These are phyloP conservation scores for Allygus modestus DNA, from an alignment of 2,888 invertebrate genomes.

Conservation along the genomic window DNA sequence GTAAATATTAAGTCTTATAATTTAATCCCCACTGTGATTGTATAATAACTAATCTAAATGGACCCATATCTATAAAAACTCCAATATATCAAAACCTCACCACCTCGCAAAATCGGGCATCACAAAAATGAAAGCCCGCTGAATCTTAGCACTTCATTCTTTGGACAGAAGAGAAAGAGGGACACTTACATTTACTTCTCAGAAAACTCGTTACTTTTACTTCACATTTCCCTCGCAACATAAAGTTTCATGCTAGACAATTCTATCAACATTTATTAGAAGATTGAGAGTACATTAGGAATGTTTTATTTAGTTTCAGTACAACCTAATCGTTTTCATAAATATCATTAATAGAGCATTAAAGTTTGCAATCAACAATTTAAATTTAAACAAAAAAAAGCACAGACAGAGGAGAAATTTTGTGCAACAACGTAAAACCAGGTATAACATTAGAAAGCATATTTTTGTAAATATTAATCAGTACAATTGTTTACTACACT, in stretches of 20 bases:
- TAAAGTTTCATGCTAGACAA: slow-evolving; percentile 22
- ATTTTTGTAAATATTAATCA: too few species aligned
- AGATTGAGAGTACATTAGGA: neutral
- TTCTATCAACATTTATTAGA: slow-evolving; percentile 22
- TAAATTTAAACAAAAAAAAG: too few species aligned
- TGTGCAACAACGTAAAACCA: neutral
- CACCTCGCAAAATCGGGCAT: slow-evolving; percentile 14
- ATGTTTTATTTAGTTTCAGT: neutral
- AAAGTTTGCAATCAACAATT: too few species aligned
- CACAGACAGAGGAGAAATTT: neutral
- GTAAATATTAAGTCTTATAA: slow-evolving; percentile 45
- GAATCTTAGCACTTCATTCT: slow-evolving; percentile 1
- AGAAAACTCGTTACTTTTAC: neutral
- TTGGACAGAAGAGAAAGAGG: slow-evolving; percentile 28
- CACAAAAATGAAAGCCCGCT: neutral
- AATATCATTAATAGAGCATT: too few species aligned
- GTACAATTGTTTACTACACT: too few species aligned
- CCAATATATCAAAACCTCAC: slow-evolving; percentile 37
- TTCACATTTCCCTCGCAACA: neutral
- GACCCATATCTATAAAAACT: slow-evolving; percentile 48
- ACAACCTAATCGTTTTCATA: slow-evolving; percentile 5
- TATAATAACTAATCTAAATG: slow-evolving; percentile 52
- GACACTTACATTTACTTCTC: slow-evolving; percentile 7
- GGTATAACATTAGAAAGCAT: neutral
- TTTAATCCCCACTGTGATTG: slow-evolving; percentile 49